A percentile compares a stretch with the other conserved stretches of the same genome.
Conservation (phyloP, 2,888 invertebrate species). For the Halictus quadricinctus region DNA sequence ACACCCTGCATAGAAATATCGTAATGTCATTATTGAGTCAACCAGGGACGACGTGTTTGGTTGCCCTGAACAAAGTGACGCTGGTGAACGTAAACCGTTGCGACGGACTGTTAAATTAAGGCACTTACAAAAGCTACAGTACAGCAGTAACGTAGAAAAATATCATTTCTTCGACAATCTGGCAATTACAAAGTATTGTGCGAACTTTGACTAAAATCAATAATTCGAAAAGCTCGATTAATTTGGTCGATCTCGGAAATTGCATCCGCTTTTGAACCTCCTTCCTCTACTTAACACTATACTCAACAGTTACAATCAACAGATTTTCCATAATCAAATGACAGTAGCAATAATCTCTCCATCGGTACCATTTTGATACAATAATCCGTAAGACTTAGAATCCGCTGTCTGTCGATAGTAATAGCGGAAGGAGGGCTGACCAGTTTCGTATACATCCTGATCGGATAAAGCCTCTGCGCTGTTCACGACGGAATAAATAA, state of each 20-base stretch:
- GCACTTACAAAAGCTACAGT: slow-evolving; percentile 48
- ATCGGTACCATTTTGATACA: not conserved
- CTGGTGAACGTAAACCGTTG: slow-evolving; percentile 12
- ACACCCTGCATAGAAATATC: slow-evolving; percentile 32
- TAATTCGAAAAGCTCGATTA: not conserved
- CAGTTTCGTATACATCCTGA: slow-evolving; percentile 22
- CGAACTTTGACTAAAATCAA: slow-evolving; percentile 5
- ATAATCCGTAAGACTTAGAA: not conserved
- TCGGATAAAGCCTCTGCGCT: slow-evolving; percentile 24
- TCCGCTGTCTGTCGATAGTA: not conserved
- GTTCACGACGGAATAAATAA: not conserved
- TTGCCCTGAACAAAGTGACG: slow-evolving; percentile 11
- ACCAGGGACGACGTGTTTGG: slow-evolving; percentile 27
- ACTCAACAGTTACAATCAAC: not conserved
- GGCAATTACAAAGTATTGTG: not conserved
- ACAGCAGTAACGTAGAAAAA: slow-evolving; percentile 29
- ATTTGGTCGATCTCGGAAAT: not conserved
- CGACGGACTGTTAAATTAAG: slow-evolving; percentile 44
- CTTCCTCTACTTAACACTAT: not conserved
- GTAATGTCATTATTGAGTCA: not conserved
- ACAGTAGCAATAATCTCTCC: no score
- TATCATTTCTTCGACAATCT: slow-evolving; percentile 14
- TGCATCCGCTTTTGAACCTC: not conserved
- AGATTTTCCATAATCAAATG: not conserved
- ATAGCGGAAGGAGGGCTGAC: slow-evolving; percentile 21